Evolutionary conservation across 23 tunicate genomes (phyloP).

Genomic region (Styela plicata): DNA sequence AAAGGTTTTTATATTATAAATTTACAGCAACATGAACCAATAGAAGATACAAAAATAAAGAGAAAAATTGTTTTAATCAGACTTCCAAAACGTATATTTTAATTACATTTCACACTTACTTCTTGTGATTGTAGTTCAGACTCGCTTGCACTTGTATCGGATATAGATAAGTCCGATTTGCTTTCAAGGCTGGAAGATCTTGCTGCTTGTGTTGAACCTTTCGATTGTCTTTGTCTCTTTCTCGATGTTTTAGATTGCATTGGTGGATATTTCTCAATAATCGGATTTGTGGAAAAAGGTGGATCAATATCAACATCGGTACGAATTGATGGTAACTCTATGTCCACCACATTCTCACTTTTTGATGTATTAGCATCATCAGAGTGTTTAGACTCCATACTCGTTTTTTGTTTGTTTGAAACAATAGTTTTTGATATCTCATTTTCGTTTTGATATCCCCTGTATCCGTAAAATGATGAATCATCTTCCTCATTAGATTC

Average conservation of each 20-base stretch:
- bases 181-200: conserved; percentile 11
- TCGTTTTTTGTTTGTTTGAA: background rate
- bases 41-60: no score
- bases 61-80: no score
- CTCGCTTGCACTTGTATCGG: conserved; percentile 9
- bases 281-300: background rate
- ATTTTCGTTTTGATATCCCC: background rate
- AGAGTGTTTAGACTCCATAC: background rate
- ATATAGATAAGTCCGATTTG: background rate
- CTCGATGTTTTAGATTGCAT: background rate
- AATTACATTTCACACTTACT: background rate
- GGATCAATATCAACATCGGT: background rate
- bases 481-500: conserved; percentile 28
- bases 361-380: background rate
- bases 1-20: no score
- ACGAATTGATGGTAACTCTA: conserved; percentile 15
- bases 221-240: conserved; percentile 2
- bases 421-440: background rate
- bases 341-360: background rate
- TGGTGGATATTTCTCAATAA: background rate
- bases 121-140: background rate
- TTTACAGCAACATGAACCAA: no score
- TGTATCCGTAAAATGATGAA: background rate
- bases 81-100: no score
- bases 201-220: background rate